Evolutionary conservation across 2,113 vertebrate species (phyloP).

Genomic region (Callorhinus ursinus): DNA sequence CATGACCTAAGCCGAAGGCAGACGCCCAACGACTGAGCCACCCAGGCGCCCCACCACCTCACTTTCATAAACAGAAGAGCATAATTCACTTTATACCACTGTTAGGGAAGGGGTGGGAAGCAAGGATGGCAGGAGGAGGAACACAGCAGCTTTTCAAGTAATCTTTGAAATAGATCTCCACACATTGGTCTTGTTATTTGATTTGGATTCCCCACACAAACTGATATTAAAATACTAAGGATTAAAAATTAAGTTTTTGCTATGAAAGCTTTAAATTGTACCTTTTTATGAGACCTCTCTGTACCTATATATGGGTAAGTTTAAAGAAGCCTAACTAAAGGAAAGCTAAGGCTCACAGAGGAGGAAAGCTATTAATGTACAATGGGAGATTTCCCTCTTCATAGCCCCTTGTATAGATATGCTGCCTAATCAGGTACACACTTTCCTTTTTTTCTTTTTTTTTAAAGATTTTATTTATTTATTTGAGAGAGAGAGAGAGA

Average conservation of each 20-base stretch:
- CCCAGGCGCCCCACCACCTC: neutral
- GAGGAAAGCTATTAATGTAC: neutral
- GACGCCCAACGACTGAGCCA: too few species aligned
- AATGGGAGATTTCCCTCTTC: neutral
- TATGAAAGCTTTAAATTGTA: neutral
- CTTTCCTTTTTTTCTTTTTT: neutral
- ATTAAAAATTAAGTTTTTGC: neutral
- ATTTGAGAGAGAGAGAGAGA: too few species aligned
- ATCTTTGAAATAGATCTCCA: constrained; percentile 11
- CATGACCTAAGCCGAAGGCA: too few species aligned
- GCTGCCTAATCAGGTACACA: neutral
- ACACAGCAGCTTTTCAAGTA: neutral
- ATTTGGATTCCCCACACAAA: neutral
- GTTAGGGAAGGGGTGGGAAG: too few species aligned
- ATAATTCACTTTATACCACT: neutral
- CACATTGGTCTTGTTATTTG: neutral
- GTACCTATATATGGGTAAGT: neutral
- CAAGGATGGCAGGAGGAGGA: neutral
- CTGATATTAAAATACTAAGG: neutral
- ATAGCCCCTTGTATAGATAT: neutral
- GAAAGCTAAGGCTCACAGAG: neutral
- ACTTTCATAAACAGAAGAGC: neutral
- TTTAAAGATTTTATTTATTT: too few species aligned
- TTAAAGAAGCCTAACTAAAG: neutral
- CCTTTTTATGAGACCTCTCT: neutral